phyloP scores from a whole-genome alignment of 2,797 vertebrate genomes.

The Anguilla anguilla region DNA sequence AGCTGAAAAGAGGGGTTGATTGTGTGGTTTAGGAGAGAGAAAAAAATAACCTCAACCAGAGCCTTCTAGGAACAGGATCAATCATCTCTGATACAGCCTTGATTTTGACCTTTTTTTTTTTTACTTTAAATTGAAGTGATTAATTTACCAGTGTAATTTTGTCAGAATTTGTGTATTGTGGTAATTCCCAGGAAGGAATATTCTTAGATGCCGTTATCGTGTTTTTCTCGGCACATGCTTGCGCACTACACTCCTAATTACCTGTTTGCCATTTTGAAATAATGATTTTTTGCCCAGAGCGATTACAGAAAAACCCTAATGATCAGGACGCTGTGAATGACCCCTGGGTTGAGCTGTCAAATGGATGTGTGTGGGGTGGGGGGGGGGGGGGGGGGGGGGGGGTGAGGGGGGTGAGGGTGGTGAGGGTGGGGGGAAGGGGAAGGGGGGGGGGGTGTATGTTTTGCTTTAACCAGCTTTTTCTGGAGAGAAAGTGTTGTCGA shows the following conservation, averaged over 20 bases:
- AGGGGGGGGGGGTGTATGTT: background rate
- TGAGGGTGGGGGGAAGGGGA: too few relatives aligned
- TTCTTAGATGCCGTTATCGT: background rate
- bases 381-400: too few relatives aligned
- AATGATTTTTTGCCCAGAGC: constrained; percentile 21
- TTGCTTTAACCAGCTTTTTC: background rate
- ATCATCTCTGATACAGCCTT: background rate
- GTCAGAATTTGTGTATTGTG: background rate
- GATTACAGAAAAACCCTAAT: constrained; percentile 36
- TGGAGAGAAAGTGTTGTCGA: background rate
- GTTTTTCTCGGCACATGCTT: background rate
- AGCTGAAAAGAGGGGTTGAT: background rate
- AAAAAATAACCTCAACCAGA: background rate
- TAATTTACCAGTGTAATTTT: background rate
- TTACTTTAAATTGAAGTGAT: background rate
- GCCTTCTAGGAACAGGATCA: background rate
- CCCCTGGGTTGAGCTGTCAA: constrained; percentile 41
- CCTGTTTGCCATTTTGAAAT: background rate
- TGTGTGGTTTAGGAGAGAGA: background rate
- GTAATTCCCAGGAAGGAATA: background rate
- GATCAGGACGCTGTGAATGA: constrained; percentile 42
- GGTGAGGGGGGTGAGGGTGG: too few relatives aligned
- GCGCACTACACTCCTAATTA: background rate
- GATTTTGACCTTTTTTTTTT: background rate
- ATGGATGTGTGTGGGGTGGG: background rate